phyloP scores from a whole-genome alignment of 2,113 vertebrate genomes.

The Penelope pileata region DNA sequence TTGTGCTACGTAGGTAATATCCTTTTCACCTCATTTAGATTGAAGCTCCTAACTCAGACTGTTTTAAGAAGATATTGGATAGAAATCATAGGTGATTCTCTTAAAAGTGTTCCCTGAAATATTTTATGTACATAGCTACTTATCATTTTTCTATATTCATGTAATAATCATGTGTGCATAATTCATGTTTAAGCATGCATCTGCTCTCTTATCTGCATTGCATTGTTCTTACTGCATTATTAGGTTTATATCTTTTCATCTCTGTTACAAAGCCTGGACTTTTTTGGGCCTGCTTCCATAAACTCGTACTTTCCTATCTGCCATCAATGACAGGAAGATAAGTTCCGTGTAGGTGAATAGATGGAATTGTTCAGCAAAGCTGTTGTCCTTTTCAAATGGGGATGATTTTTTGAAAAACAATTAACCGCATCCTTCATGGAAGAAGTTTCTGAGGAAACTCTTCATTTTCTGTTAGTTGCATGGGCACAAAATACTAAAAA shows the following conservation, averaged over 20 bases:
- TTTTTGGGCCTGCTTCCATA: not conserved
- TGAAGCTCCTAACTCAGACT: not conserved
- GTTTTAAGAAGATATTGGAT: not conserved
- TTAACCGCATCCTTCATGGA: not conserved
- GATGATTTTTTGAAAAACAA: conserved; percentile 4
- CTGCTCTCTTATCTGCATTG: not conserved
- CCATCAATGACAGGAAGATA: not conserved
- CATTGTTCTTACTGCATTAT: not conserved
- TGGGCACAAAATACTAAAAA: not conserved
- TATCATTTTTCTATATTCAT: not conserved
- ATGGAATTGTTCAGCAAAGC: not conserved
- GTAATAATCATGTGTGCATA: not conserved
- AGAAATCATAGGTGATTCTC: not conserved
- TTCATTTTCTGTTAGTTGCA: not conserved
- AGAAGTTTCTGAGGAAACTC: not conserved
- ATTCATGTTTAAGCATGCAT: not conserved
- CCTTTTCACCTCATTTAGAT: not conserved
- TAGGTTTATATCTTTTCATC: conserved; percentile 22
- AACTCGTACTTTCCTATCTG: conserved; percentile 15
- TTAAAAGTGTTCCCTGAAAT: not conserved
- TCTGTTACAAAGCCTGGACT: not conserved
- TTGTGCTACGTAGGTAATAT: not conserved
- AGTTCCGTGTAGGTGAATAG: conserved; percentile 24
- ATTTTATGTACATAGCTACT: not conserved
- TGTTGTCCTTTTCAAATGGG: not conserved